phyloP scores from a whole-genome alignment of 1,140 invertebrate genomes.

The Lamellibrachia luymesi region DNA sequence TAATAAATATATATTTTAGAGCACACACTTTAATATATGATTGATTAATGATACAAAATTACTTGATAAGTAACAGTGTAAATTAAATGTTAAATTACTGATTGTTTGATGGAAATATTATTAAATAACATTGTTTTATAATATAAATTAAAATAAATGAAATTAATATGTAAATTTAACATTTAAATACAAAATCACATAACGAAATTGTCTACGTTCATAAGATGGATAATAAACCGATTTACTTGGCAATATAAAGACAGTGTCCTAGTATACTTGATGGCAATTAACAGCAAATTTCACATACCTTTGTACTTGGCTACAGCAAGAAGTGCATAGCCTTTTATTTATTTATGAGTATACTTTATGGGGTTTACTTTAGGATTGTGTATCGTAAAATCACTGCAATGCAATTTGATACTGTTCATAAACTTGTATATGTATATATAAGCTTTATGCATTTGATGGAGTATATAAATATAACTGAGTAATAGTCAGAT shows the following conservation, averaged over 20 bases:
- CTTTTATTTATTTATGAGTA: neutral
- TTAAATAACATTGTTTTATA: too few relatives aligned
- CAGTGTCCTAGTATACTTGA: neutral
- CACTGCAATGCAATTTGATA: neutral
- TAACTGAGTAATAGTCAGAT: neutral
- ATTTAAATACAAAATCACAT: too few relatives aligned
- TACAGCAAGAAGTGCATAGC: neutral
- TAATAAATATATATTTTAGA: neutral
- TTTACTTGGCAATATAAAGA: neutral
- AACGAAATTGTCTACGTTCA: too few relatives aligned
- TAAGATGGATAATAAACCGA: too few relatives aligned
- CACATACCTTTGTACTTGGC: neutral
- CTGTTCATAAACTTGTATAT: neutral
- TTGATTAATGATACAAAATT: too few relatives aligned
- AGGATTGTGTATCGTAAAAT: neutral
- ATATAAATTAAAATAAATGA: too few relatives aligned
- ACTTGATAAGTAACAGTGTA: too few relatives aligned
- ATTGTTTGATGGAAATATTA: too few relatives aligned
- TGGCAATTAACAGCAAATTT: neutral
- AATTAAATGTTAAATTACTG: too few relatives aligned
- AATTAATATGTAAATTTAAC: too few relatives aligned
- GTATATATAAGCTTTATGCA: neutral
- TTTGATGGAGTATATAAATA: neutral
- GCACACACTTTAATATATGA: neutral
- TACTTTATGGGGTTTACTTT: neutral